These are phyloP conservation scores for Rhadinocentrus ornatus DNA, from an alignment of 2,797 vertebrate species.

Conservation along the genomic window DNA sequence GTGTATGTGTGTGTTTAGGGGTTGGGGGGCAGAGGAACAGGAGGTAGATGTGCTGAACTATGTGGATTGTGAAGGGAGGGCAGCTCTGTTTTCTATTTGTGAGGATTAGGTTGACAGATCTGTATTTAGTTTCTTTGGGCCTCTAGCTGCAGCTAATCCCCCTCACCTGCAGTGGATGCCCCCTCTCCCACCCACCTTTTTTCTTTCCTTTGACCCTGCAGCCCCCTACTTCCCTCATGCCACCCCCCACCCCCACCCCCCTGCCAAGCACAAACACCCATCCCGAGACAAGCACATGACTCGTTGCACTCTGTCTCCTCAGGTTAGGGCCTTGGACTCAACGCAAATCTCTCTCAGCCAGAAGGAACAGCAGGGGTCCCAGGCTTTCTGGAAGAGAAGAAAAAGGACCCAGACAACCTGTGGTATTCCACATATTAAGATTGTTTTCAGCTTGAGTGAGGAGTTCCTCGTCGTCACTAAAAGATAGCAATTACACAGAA, in stretches of 20 bases:
- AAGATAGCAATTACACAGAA: conserved; percentile 85
- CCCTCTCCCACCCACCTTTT: conserved; percentile 55
- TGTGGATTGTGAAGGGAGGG: conserved; percentile 76
- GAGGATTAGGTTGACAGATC: conserved; percentile 88
- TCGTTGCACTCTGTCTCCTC: conserved; percentile 83
- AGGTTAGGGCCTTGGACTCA: conserved; percentile 82
- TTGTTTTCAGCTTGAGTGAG: conserved; percentile 72
- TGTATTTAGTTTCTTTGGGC: conserved; percentile 87
- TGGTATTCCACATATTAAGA: conserved; percentile 69
- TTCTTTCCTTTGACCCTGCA: conserved; percentile 77
- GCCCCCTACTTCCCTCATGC: conserved; percentile 65
- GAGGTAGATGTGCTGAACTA: conserved; percentile 76
- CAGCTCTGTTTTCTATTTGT: conserved; percentile 87
- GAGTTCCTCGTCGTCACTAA: conserved; percentile 73
- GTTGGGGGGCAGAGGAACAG: conserved; percentile 41
- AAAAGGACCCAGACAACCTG: conserved; percentile 74
- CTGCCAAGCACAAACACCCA: conserved; percentile 82
- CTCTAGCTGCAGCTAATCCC: conserved; percentile 86
- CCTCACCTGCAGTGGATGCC: conserved; percentile 83
- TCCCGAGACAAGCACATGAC: conserved; percentile 84
- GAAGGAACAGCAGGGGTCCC: conserved; percentile 76
- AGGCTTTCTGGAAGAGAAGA: conserved; percentile 70
- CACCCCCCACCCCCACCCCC: conserved; percentile 41
- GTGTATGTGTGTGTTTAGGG: conserved; percentile 1
- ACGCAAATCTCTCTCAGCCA: conserved; percentile 77